Conservation (phyloP, 2,113 vertebrate genomes). For the Crotalus viridis region DNA sequence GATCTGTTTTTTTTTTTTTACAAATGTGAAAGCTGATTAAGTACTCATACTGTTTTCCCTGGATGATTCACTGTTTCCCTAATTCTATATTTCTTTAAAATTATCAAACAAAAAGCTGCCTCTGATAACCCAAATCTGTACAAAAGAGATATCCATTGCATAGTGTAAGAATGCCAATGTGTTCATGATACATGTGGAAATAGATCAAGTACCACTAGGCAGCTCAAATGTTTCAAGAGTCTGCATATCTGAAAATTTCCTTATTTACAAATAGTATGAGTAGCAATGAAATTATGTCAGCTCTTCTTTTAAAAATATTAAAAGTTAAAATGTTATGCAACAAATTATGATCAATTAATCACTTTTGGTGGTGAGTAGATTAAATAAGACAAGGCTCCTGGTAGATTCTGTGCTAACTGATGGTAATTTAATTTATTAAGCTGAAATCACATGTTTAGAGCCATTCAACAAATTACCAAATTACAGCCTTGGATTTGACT, state of each 20-base stretch:
- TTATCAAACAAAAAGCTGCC: background rate
- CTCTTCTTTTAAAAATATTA: too few species aligned
- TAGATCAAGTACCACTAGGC: background rate
- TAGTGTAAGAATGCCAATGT: background rate
- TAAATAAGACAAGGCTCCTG: constrained; percentile 42
- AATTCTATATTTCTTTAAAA: too few species aligned
- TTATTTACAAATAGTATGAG: constrained; percentile 14
- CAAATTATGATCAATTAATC: constrained; percentile 51
- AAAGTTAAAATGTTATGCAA: constrained; percentile 14
- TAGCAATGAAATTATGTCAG: background rate
- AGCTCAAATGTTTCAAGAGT: background rate
- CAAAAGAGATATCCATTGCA: background rate
- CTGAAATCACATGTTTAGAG: constrained; percentile 70
- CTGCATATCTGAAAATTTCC: background rate
- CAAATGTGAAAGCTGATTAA: background rate
- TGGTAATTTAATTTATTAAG: constrained; percentile 76
- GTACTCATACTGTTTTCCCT: background rate
- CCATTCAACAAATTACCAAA: constrained; percentile 80
- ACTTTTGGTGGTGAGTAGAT: too few species aligned
- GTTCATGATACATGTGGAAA: background rate
- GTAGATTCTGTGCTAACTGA: constrained; percentile 42
- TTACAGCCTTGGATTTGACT: constrained; percentile 63
- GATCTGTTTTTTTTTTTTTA: too few species aligned
- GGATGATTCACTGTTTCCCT: background rate
- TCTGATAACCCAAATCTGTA: background rate